Evolutionary conservation across 2,888 invertebrate species (phyloP).

Genomic region (Acleris holmiana): DNA sequence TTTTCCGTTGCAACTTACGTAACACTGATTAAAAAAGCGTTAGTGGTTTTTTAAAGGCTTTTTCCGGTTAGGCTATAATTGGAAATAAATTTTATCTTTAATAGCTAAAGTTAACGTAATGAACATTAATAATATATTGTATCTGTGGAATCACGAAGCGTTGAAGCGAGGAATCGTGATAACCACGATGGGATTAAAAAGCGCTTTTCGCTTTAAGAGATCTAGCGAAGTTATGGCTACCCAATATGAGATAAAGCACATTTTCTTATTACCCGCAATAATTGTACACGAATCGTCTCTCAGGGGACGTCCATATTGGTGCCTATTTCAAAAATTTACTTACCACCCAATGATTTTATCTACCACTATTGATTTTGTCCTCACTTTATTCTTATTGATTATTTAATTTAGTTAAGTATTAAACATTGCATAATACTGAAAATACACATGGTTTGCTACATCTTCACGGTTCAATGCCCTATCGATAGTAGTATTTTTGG

Average conservation of each 20-base stretch:
- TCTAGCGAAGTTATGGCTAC: conserved; percentile 17
- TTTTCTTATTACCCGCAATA: conserved; percentile 51
- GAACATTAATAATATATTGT: conserved; percentile 8
- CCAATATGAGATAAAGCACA: conserved; percentile 50
- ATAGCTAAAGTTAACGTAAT: not conserved
- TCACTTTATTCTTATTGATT: no score
- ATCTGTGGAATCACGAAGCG: conserved; percentile 19
- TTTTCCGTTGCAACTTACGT: no score
- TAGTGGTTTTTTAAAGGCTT: not conserved
- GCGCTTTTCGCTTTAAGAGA: conserved; percentile 24
- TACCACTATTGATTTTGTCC: no score
- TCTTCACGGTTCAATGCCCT: no score
- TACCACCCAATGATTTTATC: no score
- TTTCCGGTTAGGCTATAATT: not conserved
- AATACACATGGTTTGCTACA: no score
- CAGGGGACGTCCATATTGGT: conserved; percentile 44
- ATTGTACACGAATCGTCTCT: conserved; percentile 62
- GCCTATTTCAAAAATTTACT: not conserved
- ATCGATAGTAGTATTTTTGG: no score
- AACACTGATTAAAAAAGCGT: not conserved
- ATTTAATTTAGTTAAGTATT: no score
- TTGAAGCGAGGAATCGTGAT: conserved; percentile 33
- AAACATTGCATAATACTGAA: no score
- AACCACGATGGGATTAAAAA: conserved; percentile 13
- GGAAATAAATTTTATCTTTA: not conserved